Base-by-base conservation (phyloP, 2,888 invertebrate species). In the Rugalucina vietnamica region DNA sequence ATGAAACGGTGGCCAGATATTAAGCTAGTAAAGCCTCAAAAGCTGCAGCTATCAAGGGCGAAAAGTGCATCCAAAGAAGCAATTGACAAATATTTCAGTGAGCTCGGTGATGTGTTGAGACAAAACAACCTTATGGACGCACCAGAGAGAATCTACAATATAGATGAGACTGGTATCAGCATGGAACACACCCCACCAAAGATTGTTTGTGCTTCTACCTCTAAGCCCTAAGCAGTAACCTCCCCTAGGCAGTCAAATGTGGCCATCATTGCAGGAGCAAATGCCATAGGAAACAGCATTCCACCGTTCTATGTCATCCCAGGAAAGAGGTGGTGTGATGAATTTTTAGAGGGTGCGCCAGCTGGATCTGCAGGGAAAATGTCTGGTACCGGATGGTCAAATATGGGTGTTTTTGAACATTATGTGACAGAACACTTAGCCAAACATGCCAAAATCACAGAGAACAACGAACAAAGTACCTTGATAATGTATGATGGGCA, bases 261-360 rank as follows among this genome's bases (percentile, higher is more conserved):
- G 12, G 81, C 85, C 2, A 76, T 84, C 18, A 82, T 87, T 76
- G 86, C 76, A 18, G 43, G 74, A 0, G 80, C 60, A 0, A 84
- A 82, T 81, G 82, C 87, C 0, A 12, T 82, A 10, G 84, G 85
- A 3, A 85, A 88, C 32, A 14, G 43, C 29, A 54, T 86, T 0
- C 86, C 85, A 49, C 88, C 84, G 8, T 81, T 73, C 49, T 82
- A 78, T 83, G 72, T 87, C 36, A 85, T 85, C 50, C 79, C 79
- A 27, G 84, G 85, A 1, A 81, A 87, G 70, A 32, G 84, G 32
- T 88, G 85, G 84, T 85, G 69, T 57, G 60, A 24, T 37, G 81
- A 86, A 0, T 39, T 86, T 54, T 27, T 87, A 14, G 49, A 39
- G 0, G 85, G 74, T 10, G 76, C 78, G n/a, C 27, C 49, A 14